phyloP scores from a whole-genome alignment of 2,888 invertebrate species.

The Ptychoptera albimana region DNA sequence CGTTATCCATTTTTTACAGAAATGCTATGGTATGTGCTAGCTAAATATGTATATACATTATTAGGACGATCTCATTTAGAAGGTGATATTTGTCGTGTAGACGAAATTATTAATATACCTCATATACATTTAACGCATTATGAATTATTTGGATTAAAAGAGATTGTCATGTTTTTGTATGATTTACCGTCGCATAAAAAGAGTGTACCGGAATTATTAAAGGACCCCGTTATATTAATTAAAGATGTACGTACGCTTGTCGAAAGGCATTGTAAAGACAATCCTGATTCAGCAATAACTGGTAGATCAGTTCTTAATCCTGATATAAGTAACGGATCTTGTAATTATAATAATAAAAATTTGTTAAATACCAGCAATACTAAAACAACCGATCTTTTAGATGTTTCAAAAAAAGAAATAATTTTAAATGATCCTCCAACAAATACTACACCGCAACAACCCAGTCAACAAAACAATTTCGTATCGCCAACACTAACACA shows the following conservation, averaged over 20 bases:
- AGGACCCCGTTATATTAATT: slow-evolving; percentile 77
- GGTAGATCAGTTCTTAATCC: slow-evolving; percentile 58
- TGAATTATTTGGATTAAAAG: slow-evolving; percentile 65
- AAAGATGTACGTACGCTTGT: slow-evolving; percentile 79
- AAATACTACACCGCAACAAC: slow-evolving; percentile 6
- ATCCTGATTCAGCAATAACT: slow-evolving; percentile 65
- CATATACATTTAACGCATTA: slow-evolving; percentile 66
- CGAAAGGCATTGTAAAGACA: slow-evolving; percentile 76
- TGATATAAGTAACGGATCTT: slow-evolving; percentile 3
- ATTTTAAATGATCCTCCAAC: not conserved
- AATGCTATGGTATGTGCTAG: slow-evolving; percentile 95
- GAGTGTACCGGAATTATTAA: slow-evolving; percentile 78
- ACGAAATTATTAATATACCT: slow-evolving; percentile 20
- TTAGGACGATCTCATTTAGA: slow-evolving; percentile 69
- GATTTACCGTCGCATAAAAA: slow-evolving; percentile 78
- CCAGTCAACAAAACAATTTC: not conserved
- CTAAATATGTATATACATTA: slow-evolving; percentile 77
- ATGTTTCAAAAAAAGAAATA: too few relatives aligned
- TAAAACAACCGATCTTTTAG: not conserved
- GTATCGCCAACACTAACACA: slow-evolving; percentile 21
- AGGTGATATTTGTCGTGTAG: slow-evolving; percentile 22
- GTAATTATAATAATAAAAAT: too few relatives aligned
- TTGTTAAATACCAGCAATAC: too few relatives aligned
- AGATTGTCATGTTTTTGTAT: slow-evolving; percentile 82
- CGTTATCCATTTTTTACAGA: slow-evolving; percentile 97